phyloP scores from a whole-genome alignment of 2,113 vertebrate genomes.

The Aepyceros melampus region DNA sequence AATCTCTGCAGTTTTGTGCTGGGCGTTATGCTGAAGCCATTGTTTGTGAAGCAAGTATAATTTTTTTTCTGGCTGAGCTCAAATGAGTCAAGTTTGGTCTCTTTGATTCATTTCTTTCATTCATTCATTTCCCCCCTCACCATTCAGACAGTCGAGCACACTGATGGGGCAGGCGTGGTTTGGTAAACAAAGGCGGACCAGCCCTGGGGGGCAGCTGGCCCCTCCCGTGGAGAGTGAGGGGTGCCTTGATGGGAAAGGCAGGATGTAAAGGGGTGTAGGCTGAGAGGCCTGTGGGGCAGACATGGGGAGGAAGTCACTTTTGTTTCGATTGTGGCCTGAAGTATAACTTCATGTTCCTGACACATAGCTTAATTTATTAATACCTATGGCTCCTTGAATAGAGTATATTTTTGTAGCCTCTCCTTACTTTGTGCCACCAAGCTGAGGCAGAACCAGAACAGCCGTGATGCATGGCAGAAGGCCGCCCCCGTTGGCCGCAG shows the following conservation, averaged over 20 bases:
- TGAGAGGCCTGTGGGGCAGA: neutral
- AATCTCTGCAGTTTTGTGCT: neutral
- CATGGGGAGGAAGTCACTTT: neutral
- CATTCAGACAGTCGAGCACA: neutral
- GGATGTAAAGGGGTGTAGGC: neutral
- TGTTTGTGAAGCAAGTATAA: neutral
- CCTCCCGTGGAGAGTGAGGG: neutral
- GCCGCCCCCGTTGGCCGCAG: neutral
- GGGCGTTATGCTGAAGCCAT: neutral
- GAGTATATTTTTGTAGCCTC: neutral
- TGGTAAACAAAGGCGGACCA: neutral
- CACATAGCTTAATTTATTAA: neutral
- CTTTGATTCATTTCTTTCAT: neutral
- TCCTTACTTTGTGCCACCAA: neutral
- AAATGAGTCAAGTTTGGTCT: neutral
- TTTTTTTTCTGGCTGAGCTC: neutral
- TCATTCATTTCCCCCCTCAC: neutral
- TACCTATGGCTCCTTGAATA: neutral
- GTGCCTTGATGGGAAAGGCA: neutral
- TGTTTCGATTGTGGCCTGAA: neutral
- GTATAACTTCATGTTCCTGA: neutral
- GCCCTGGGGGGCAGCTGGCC: rapidly evolving
- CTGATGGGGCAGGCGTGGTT: neutral
- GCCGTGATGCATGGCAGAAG: neutral
- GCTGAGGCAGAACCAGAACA: neutral